Evolutionary conservation across 1,140 invertebrate genomes (phyloP), one percentile per base, ranked within the genome.

Genomic region (Aphelenchoides besseyi): DNA sequence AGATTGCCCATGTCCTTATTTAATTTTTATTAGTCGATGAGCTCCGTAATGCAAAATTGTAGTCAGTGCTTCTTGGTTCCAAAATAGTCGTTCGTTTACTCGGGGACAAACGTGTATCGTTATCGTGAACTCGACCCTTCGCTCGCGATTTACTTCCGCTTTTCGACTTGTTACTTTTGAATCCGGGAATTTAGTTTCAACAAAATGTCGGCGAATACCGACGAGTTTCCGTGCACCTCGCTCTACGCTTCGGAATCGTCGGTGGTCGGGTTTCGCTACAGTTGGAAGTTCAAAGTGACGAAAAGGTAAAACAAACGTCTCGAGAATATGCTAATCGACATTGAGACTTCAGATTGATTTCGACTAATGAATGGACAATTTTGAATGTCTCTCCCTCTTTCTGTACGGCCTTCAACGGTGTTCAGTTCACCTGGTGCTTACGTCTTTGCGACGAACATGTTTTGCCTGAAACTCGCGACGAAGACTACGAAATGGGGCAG

Each of bases 341-440:
- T n/a, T n/a, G n/a, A n/a, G n/a, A n/a, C n/a, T 69, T 23, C 26
- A 74, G 74, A 37, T 53, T 76, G 41, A 67, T 76, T 2, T 35
- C 32, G 2, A 33, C 55, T 18, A 35, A 32, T 23, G 74, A 76
- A 61, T 32, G 41, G 18, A 72, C 74, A 2, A 57, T 76, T 32
- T 29, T 76, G 26, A 55, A 76, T 28, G 74, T 76, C 9, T 74
- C 71, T 16, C 69, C 74, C 2, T 48, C 74, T 12, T 76, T 76
- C 37, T 77, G 74, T 36, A 76, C 74, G 0, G 29, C 52, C 2
- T 29, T 36, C 53, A 68, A 74, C 26, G 73, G 73, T 3, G 74
- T 76, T 33, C 75, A 77, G 55, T 77, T 77, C 28, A 71, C 74
- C 0, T 77, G 75, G 75, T 26, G 61, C 18, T 55, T 77, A 29